Percentiles rank a stretch among this genome's conserved stretches.
phyloP scores from a whole-genome alignment of 2,113 vertebrate species.

The Datnioides undecimradiatus region DNA sequence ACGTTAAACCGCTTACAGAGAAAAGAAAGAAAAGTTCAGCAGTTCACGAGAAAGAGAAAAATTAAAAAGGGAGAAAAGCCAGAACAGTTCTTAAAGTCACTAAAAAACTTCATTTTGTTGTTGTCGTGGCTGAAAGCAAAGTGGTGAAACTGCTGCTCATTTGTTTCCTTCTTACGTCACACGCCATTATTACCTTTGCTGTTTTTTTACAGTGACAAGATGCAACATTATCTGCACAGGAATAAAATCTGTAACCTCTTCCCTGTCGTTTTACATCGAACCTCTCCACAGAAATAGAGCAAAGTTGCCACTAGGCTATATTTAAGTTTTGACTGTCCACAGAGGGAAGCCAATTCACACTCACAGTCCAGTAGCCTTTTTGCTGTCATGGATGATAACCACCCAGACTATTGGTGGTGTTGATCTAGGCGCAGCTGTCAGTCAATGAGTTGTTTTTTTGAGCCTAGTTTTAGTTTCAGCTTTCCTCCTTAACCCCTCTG shows the following conservation, averaged over 20 bases:
- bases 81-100: background rate
- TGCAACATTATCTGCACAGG: slow-evolving; percentile 13
- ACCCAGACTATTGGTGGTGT: background rate
- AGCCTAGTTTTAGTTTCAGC: slow-evolving; percentile 27
- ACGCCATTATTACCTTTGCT: background rate
- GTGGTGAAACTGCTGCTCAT: slow-evolving; percentile 64
- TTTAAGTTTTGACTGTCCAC: slow-evolving; percentile 41
- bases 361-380: slow-evolving; percentile 7
- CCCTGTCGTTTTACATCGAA: slow-evolving; percentile 14
- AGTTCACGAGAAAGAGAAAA: background rate
- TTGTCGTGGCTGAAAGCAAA: slow-evolving; percentile 37
- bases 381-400: slow-evolving; percentile 1
- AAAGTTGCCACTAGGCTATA: slow-evolving; percentile 14
- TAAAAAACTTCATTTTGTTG: background rate
- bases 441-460: background rate
- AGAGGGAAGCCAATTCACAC: slow-evolving; percentile 20
- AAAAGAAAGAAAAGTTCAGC: background rate
- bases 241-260: slow-evolving; percentile 23
- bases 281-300: slow-evolving; percentile 16
- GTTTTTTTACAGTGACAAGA: slow-evolving; percentile 23
- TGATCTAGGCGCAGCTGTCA: slow-evolving; percentile 21
- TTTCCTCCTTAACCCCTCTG: background rate
- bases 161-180: slow-evolving; percentile 22
- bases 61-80: background rate
- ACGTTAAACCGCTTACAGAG: background rate